A percentile compares a stretch with the other conserved stretches of the same genome.
phyloP scores from a whole-genome alignment of 2,797 vertebrate genomes.

The Coregonus suidteri region DNA sequence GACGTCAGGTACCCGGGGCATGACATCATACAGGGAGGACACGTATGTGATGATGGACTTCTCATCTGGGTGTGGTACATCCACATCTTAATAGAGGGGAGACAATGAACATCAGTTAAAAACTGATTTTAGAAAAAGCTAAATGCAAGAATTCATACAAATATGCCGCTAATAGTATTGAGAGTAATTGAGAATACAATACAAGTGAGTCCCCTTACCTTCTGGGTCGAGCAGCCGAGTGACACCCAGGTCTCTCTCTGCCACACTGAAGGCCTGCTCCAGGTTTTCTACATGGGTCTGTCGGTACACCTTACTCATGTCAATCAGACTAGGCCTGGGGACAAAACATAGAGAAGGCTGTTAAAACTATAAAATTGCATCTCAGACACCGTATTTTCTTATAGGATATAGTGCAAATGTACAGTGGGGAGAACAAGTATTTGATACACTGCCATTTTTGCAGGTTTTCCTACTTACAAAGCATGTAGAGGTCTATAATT shows the following conservation, averaged over 20 bases:
- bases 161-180: not conserved
- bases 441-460: no score
- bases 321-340: constrained; percentile 84
- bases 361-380: not conserved
- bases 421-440: no score
- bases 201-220: constrained; percentile 69
- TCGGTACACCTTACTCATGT: constrained; percentile 87
- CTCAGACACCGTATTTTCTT: not conserved
- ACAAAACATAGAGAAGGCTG: constrained; percentile 4
- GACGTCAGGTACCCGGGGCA: constrained; percentile 89
- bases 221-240: constrained; percentile 93
- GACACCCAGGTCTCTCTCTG: constrained; percentile 89
- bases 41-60: constrained; percentile 98
- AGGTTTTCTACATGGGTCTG: constrained; percentile 92
- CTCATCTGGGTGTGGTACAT: constrained; percentile 91
- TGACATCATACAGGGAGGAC: constrained; percentile 91
- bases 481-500: no score
- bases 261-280: constrained; percentile 91
- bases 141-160: no score
- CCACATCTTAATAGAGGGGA: constrained; percentile 80
- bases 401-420: no score
- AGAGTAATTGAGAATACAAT: not conserved
- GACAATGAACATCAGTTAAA: constrained; percentile 1
- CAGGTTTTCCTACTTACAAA: no score
- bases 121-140: not conserved